A percentile compares a stretch with the other conserved stretches of the same genome.
phyloP scores from a whole-genome alignment of 2,797 vertebrate species.

The Clarias laeviceps region DNA sequence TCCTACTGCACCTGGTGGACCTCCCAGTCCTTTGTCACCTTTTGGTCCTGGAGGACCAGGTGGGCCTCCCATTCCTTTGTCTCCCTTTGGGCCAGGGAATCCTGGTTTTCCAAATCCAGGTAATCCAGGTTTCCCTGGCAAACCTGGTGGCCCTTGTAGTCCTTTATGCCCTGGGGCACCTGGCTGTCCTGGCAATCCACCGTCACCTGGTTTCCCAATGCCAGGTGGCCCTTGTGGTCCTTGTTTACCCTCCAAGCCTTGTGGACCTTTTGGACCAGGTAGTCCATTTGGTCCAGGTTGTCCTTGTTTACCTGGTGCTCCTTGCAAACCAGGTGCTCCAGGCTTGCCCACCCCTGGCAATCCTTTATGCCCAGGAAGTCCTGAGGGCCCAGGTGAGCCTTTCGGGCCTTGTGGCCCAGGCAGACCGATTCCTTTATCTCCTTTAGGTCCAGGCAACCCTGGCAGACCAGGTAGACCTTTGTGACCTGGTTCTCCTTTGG shows the following conservation, averaged over 20 bases:
- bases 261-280: conserved; percentile 79
- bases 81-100: conserved; percentile 89
- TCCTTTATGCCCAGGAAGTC: conserved; percentile 86
- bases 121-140: conserved; percentile 90
- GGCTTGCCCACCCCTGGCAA: conserved; percentile 90
- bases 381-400: conserved; percentile 85
- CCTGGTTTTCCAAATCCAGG: conserved; percentile 93
- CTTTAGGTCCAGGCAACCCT: conserved; percentile 90
- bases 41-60: conserved; percentile 84
- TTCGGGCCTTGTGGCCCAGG: conserved; percentile 91
- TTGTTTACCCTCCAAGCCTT: conserved; percentile 83
- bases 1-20: conserved; percentile 85
- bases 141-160: conserved; percentile 86
- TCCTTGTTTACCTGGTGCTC: conserved; percentile 84
- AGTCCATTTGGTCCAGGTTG: conserved; percentile 86
- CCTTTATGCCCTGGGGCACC: conserved; percentile 90
- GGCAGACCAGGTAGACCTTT: conserved; percentile 89
- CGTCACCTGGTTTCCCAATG: conserved; percentile 88
- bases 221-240: conserved; percentile 88
- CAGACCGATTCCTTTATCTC: conserved; percentile 89
- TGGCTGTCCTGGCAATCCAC: conserved; percentile 86
- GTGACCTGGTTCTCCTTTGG: conserved; percentile 90
- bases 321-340: conserved; percentile 87
- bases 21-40: conserved; percentile 88
- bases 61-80: conserved; percentile 83